Conservation (phyloP, 2,113 vertebrate genomes). For the Leucopsar rothschildi region DNA sequence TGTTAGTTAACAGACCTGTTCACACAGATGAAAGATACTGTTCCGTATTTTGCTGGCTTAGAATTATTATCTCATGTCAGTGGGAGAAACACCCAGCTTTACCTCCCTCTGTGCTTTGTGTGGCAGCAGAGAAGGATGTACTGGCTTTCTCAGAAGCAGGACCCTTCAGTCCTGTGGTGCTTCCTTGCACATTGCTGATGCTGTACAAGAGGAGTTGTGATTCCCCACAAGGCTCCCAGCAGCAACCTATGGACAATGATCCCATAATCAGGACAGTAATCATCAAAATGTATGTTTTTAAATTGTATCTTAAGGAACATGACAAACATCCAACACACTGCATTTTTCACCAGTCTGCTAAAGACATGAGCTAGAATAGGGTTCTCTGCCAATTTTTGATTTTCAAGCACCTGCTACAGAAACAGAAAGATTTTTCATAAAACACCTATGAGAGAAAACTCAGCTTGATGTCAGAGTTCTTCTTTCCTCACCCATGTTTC, state of each 20-base stretch:
- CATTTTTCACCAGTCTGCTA: neutral
- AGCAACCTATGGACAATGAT: neutral
- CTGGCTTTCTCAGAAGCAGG: neutral
- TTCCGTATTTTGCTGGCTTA: neutral
- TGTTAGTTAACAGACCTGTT: neutral
- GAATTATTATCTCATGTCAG: neutral
- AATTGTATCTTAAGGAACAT: neutral
- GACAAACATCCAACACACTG: neutral
- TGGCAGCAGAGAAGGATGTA: fast-evolving
- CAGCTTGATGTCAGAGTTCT: neutral
- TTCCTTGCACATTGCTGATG: neutral
- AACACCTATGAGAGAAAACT: neutral
- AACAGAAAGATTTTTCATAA: neutral
- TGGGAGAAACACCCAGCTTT: neutral
- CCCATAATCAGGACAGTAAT: neutral
- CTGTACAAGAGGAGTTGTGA: fast-evolving
- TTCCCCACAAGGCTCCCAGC: neutral
- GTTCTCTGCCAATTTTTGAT: neutral
- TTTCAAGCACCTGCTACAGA: neutral
- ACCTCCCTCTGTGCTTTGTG: fast-evolving
- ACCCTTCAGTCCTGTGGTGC: neutral
- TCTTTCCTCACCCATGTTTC: neutral
- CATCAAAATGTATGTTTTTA: neutral
- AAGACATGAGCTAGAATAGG: neutral
- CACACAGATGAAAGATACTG: neutral